A percentile compares a stretch with the other conserved stretches of the same genome.
Conservation (phyloP, 2,113 vertebrate genomes). For the Proterorhinus semilunaris region DNA sequence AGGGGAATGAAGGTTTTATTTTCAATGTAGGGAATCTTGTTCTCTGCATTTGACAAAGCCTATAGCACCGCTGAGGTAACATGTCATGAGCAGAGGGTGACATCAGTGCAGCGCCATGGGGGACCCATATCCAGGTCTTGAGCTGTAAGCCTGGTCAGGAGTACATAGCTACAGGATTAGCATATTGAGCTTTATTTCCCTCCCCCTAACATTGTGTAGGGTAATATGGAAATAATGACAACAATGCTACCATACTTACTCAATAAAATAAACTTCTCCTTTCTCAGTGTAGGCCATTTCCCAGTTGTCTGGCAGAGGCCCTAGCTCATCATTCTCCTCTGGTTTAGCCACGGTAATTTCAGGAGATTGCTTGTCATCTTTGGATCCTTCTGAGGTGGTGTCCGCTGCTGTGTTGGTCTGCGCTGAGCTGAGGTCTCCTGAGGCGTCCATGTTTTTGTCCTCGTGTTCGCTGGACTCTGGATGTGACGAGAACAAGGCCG, state of each 20-base stretch:
- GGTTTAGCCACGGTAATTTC: slow-evolving; percentile 77
- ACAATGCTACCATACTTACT: slow-evolving; percentile 80
- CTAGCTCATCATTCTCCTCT: slow-evolving; percentile 88
- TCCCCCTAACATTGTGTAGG: too few species aligned
- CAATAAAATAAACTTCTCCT: slow-evolving; percentile 98
- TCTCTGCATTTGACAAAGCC: too few species aligned
- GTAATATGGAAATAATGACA: too few species aligned
- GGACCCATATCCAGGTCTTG: too few species aligned
- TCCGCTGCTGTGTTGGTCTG: slow-evolving; percentile 78
- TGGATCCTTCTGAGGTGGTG: slow-evolving; percentile 78
- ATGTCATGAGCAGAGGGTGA: too few species aligned
- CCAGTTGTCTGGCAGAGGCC: slow-evolving; percentile 94
- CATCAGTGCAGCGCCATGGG: too few species aligned
- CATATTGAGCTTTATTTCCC: too few species aligned
- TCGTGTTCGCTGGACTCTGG: slow-evolving; percentile 96
- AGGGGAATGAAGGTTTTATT: too few species aligned
- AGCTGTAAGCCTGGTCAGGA: too few species aligned
- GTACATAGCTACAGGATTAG: too few species aligned
- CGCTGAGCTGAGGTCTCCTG: slow-evolving; percentile 77
- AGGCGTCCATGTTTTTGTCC: slow-evolving; percentile 88
- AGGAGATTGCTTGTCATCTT: slow-evolving; percentile 82
- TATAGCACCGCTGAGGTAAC: too few species aligned
- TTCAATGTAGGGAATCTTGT: too few species aligned
- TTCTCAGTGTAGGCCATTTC: slow-evolving; percentile 99
- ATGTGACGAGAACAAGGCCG: slow-evolving; percentile 43